Evolutionary conservation across 2,888 invertebrate genomes (phyloP), one percentile per base, ranked within the genome.

Genomic region (Limnephilus marmoratus): DNA sequence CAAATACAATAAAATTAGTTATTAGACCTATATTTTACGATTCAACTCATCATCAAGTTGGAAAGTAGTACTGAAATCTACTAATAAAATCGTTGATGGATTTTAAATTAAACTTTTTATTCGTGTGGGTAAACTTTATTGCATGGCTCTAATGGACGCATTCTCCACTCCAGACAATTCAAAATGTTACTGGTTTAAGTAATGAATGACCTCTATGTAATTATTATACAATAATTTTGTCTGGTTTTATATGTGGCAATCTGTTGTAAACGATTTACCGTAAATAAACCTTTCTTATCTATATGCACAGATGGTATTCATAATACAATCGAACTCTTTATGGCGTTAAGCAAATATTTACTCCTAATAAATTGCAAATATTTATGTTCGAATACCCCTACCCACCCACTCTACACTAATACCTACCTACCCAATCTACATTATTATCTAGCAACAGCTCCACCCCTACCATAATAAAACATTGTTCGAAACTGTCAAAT

Each of bases 241-340:
- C n/a, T 68, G 68, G 68, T 68, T 68, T 68, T 68, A 68, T n/a
- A 68, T 68, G 68, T 11, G 68, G 68, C 68, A 68, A 68, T 68
- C 7, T 68, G 24, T 68, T 68, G 68, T 24, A 68, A 24, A 68
- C 68, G 68, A 49, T 68, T 68, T 83, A 37, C 83, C 11, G 24
- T 83, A 83, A 83, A 83, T 83, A 83, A 37, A 83, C 34, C 34
- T 41, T 34, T 41, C 83, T 37, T 83, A 83, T 83, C 83, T 83
- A 34, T 41, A 83, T 41, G 24, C 34, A 83, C 31, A 37, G 83
- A 37, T 34, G 31, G 83, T 83, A 83, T 83, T 37, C 18, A 83
- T 37, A 83, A 83, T 83, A 83, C 83, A 83, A 83, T 83, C 37
- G 83, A 34, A 83, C 83, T 34, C 83, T 83, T 31, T 83, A 37